phyloP scores from a whole-genome alignment of 2,113 vertebrate genomes.

The Pholis gunnellus region DNA sequence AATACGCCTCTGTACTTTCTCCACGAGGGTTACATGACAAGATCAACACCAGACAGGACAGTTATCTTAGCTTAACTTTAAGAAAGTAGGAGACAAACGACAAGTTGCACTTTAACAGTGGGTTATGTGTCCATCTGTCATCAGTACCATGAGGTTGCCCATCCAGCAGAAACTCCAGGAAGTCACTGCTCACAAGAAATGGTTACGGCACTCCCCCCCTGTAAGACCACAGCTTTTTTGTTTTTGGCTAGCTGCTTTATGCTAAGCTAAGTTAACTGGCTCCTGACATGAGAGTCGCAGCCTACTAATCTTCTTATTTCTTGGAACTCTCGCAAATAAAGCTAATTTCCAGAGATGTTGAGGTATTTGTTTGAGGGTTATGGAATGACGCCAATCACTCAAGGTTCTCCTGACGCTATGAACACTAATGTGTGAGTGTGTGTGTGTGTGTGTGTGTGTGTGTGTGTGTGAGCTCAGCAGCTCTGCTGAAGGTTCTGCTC shows the following conservation, averaged over 20 bases:
- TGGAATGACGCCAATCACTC: background rate
- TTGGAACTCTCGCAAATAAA: background rate
- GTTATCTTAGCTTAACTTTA: background rate
- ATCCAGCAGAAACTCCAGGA: too few relatives aligned
- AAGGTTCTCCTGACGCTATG: background rate
- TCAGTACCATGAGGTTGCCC: too few relatives aligned
- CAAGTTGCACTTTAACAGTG: too few relatives aligned
- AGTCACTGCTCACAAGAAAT: too few relatives aligned
- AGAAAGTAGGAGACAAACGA: too few relatives aligned
- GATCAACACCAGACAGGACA: too few relatives aligned
- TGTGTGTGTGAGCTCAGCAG: constrained; percentile 44
- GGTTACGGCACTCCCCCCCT: background rate
- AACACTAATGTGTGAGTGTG: background rate
- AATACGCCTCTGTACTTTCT: too few relatives aligned
- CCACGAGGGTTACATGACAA: too few relatives aligned
- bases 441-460: background rate
- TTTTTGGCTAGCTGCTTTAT: background rate
- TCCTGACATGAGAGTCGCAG: background rate
- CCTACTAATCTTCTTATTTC: background rate
- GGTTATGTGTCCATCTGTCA: too few relatives aligned
- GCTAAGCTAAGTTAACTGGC: background rate
- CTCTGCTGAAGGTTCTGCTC: constrained; percentile 28
- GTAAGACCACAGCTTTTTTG: too few relatives aligned
- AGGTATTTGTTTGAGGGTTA: background rate
- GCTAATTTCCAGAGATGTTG: too few relatives aligned